Conservation (phyloP, 2,113 vertebrate genomes). For the Carassius carassius region DNA sequence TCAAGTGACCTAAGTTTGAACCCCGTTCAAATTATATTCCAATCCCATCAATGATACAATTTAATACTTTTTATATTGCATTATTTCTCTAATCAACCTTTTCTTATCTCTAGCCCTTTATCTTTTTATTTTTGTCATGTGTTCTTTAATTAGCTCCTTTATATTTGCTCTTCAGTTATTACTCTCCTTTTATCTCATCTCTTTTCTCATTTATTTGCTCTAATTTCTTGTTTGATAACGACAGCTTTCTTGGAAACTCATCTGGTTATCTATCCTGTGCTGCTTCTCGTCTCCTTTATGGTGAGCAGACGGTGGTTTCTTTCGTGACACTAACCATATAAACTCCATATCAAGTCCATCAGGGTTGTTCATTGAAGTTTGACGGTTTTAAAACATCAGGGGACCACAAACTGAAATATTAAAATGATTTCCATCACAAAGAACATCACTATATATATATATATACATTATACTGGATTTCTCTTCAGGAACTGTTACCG, state of each 20-base stretch:
- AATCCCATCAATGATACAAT: neutral
- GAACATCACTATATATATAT: neutral
- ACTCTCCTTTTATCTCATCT: neutral
- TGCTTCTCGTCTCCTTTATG: neutral
- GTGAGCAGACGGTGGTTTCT: neutral
- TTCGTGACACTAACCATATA: neutral
- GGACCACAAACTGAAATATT: neutral
- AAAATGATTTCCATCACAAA: neutral
- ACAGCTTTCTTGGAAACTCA: neutral
- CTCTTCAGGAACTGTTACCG: neutral
- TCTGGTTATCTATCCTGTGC: neutral
- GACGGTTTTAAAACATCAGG: neutral
- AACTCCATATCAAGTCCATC: neutral
- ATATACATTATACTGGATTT: neutral
- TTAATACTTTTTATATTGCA: neutral
- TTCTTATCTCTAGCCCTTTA: neutral
- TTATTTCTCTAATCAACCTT: neutral
- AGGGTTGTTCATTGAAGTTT: neutral
- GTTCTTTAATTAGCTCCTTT: neutral
- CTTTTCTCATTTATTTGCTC: conserved; percentile 11
- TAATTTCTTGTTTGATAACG: neutral
- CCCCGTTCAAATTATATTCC: neutral
- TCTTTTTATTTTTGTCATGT: neutral
- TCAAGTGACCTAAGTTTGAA: neutral
- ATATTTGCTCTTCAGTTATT: neutral